Conservation (phyloP, 2,888 invertebrate species). For the Cephalotes varians region DNA sequence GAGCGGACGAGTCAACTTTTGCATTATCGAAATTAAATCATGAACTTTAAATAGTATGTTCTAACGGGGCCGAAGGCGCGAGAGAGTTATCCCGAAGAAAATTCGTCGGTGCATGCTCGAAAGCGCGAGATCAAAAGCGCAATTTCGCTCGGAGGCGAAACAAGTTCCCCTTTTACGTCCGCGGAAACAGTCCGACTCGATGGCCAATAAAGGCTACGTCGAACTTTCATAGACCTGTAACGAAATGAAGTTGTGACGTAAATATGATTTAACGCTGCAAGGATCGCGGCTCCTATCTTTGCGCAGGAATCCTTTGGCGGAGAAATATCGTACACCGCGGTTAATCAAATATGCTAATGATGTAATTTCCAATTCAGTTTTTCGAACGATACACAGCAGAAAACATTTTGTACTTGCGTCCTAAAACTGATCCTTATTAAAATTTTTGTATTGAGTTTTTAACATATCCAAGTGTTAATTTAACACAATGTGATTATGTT, state of each 20-base stretch:
- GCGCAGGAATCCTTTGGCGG: background rate
- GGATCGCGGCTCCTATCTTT: background rate
- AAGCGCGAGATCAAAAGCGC: slow-evolving; percentile 50
- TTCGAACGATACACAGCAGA: background rate
- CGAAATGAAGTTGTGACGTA: slow-evolving; percentile 42
- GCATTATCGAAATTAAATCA: slow-evolving; percentile 62
- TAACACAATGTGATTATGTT: no score
- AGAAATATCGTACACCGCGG: background rate
- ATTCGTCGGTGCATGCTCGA: slow-evolving; percentile 49
- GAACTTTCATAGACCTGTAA: slow-evolving; percentile 45
- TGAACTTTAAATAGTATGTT: slow-evolving; percentile 50
- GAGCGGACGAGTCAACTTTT: slow-evolving; percentile 56
- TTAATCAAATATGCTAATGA: slow-evolving; percentile 10
- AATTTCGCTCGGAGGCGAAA: slow-evolving; percentile 41
- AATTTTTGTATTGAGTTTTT: no score
- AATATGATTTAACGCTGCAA: slow-evolving; percentile 42
- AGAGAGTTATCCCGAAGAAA: slow-evolving; percentile 32
- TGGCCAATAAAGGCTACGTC: slow-evolving; percentile 46
- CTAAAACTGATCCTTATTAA: no score
- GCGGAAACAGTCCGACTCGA: slow-evolving; percentile 43
- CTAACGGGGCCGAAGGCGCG: slow-evolving; percentile 3
- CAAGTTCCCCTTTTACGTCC: slow-evolving; percentile 43
- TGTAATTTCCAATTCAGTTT: background rate
- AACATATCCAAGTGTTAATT: no score
- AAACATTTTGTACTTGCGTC: no score